Evolutionary conservation across 2,797 vertebrate genomes (phyloP), one percentile per base, ranked within the genome.

Genomic region (Etheostoma perlongum): DNA sequence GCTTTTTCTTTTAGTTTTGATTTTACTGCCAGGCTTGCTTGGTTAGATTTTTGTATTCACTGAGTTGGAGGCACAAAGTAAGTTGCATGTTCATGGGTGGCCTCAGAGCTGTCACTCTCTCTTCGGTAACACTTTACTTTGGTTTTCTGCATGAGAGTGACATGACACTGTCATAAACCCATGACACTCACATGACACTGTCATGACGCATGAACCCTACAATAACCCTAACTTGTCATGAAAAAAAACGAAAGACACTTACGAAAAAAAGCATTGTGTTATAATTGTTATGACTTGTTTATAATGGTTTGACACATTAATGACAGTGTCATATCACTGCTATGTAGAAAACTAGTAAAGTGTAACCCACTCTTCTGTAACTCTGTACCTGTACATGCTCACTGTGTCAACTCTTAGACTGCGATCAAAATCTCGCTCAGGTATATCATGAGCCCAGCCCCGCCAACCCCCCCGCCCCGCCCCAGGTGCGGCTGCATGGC

Each of bases 21-120:
- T 91, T 90, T 91, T 79, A 84, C 76, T 59, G 49, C 58, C 76
- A 25, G 59, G 67, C 18, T 13, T 72, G 44, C 79, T 85, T 78
- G 79, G 67, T 71, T 82, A 63, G 48, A 76, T 65, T 63, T 75
- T 67, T 40, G 10, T 58, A 58, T 76, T 30, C 60, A 47, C n/a
- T 12, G 19, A 81, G 47, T 13, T 57, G 9, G 57, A 52, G 63
- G 46, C 33, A 16, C 54, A 6, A 51, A 16, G 48, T 18, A 21
- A 15, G 62, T 19, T 54, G 46, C 48, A 16, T 61, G 81, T 78
- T 67, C n/a, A 4, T 9, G 47, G 52, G 57, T 47, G 16, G 12
- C 62, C 12, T 58, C 76, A 40, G 68, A 71, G 52, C 36, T 15
- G 47, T 18, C 36, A 9, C 49, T 16, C 40, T 16, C 40, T n/a